Conservation (phyloP, 2,888 invertebrate species). For the Conchocele bisecta region DNA sequence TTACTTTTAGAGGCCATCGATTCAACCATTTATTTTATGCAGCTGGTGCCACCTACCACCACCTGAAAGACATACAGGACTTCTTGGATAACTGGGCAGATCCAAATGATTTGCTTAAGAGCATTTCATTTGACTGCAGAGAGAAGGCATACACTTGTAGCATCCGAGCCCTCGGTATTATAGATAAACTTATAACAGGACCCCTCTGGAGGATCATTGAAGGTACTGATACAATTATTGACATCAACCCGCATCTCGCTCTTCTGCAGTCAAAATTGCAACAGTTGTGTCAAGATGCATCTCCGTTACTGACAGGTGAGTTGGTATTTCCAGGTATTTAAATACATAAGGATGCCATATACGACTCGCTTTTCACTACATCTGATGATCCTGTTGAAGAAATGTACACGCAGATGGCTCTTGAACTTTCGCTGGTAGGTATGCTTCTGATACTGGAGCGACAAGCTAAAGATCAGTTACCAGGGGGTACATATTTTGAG, state of each 20-base stretch:
- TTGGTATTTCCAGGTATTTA: conserved; percentile 7
- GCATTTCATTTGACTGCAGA: conserved; percentile 15
- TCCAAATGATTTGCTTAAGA: conserved; percentile 34
- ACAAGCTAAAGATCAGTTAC: conserved; percentile 44
- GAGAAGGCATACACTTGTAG: conserved; percentile 11
- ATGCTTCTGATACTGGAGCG: conserved; percentile 40
- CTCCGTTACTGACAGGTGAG: conserved; percentile 20
- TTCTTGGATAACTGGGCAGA: conserved; percentile 24
- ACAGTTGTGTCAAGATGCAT: conserved; percentile 21
- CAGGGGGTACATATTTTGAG: conserved; percentile 36
- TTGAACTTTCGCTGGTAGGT: conserved; percentile 21
- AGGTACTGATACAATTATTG: background rate
- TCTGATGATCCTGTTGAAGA: conserved; percentile 20
- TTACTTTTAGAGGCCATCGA: conserved; percentile 21
- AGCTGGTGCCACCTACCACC: conserved; percentile 18
- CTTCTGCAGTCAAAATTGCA: conserved; percentile 10
- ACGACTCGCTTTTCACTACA: conserved; percentile 3
- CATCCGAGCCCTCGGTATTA: conserved; percentile 27
- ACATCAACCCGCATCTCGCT: conserved; percentile 12
- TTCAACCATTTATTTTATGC: conserved; percentile 19
- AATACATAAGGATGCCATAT: conserved; percentile 9
- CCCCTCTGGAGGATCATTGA: conserved; percentile 40
- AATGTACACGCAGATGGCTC: conserved; percentile 30
- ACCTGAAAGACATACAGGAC: conserved; percentile 25
- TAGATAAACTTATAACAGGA: conserved; percentile 39